Conservation (phyloP, 2,888 invertebrate genomes). For the Kryphioiulus occultus region DNA sequence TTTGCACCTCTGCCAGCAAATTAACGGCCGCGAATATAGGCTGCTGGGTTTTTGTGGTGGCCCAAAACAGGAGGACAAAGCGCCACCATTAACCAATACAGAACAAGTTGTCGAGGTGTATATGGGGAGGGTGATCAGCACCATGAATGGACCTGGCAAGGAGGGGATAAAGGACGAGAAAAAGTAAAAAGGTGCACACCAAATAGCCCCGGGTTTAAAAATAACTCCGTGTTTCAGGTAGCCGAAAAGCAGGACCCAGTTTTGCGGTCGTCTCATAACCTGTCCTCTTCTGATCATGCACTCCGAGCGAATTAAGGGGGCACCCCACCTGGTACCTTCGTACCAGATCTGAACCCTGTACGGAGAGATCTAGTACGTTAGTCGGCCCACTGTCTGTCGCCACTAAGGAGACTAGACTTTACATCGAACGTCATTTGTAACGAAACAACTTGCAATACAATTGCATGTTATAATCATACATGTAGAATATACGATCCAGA, state of each 20-base stretch:
- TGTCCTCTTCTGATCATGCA: neutral
- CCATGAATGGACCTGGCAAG: neutral
- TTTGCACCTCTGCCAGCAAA: neutral
- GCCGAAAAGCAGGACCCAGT: neutral
- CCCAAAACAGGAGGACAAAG: slow-evolving; percentile 37
- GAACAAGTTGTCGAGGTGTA: slow-evolving; percentile 41
- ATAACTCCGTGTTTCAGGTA: slow-evolving; percentile 26
- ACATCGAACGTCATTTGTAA: no score
- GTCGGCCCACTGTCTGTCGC: no score
- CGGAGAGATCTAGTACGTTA: neutral
- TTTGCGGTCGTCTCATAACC: neutral
- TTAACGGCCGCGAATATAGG: neutral
- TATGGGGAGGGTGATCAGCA: slow-evolving; percentile 39
- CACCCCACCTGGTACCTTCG: neutral
- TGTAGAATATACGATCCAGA: no score
- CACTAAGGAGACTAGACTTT: no score
- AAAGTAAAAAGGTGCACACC: neutral
- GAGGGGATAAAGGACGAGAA: neutral
- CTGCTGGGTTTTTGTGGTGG: slow-evolving; percentile 6
- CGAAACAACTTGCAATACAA: no score
- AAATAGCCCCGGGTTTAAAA: slow-evolving; percentile 42
- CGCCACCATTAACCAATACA: slow-evolving; percentile 43
- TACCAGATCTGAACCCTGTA: neutral
- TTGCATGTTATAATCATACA: no score
- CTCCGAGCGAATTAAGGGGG: neutral